Base-by-base conservation (phyloP, 2,888 invertebrate genomes). In the Silvanus unidentatus region DNA sequence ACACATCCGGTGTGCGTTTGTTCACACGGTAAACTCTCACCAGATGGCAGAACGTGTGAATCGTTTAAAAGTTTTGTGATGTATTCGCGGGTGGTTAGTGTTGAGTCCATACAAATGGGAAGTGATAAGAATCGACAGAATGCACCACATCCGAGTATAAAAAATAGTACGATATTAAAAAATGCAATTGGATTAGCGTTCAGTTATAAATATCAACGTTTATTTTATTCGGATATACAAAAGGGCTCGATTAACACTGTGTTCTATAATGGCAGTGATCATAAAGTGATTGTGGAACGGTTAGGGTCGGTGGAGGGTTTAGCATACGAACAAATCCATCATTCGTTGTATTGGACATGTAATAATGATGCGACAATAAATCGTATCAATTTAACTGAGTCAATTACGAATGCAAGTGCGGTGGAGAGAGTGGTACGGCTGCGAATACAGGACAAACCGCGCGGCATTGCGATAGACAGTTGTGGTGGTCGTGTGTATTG, bases 221-320 rank as follows among this genome's bases (percentile, higher is more conserved):
- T 92, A 39, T 92, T 88, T 74, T 94, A 89, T 74, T 92, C 92
- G 1, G 93, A 93, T 71, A 90, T 93, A 50, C 89, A 91, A 67
- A 77, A 84, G 62, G 90, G 89, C 44, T 82, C 87, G 54, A 90
- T 94, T 63, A 86, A 87, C 72, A 78, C 81, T 27, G 91, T 89
- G 38, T 77, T 76, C 65, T 92, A 91, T 72, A 85, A 92, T 73
- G 91, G 91, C 39, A 77, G 78, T 22, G 78, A 78, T 1, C 87
- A 89, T 70, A 74, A 74, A 29, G 77, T 84, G 32, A 73, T 91
- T 50, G 77, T 88, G 8, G 79, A 81, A 58, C 79, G 83, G 59
- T 86, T 87, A 71, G 89, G 89, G 8, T 85, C 89, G 0, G 91
- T 91, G 4, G 93, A 94, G 73, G 94, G 93, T 32, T 73, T 94